Evolutionary conservation across 2,113 vertebrate species (phyloP), one percentile per base, ranked within the genome.

Genomic region (Tylochromis polylepis): DNA sequence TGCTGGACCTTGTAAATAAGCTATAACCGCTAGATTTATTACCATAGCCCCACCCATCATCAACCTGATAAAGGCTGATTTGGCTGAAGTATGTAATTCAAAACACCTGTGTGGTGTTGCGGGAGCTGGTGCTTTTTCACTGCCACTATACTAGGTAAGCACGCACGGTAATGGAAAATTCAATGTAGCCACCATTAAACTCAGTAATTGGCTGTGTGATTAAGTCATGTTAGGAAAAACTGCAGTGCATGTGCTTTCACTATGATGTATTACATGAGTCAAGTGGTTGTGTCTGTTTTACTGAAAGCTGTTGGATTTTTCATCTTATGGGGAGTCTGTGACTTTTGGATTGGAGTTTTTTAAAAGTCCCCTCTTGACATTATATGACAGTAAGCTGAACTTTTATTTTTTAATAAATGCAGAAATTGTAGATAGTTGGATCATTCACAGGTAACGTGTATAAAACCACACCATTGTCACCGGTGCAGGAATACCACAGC

Each of bases 211-310:
- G 46, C 83, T 70, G 20, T 65, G 53, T 60, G 78, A 91, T 91
- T 92, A 79, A 89, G 86, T 91, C 82, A 91, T 81, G 29, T 82
- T 83, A 18, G 81, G 89, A 86, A 84, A 91, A 89, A 59, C 15
- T 81, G 81, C 31, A 55, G 53, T 65, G 62, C 58, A 88, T 27
- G 41, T 79, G 67, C 27, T 80, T 24, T 82, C 12, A 38, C 36
- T 12, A 11, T 83, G 84, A 84, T 80, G 82, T 51, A n/a, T 81
- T 46, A 83, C 20, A 81, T 15, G 79, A 87, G 60, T 85, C 56
- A 85, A 72, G 11, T 85, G 83, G 82, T 81, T 86, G 60, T 77
- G 24, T 65, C 18, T 43, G 14, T 72, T 49, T 77, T 27, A 88
- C 27, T 87, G 5, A 22, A 20, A 62, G 49, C n/a, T 27, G 29